These are phyloP conservation scores for Urophycis tenuis DNA, from an alignment of 2,797 vertebrate species.

Conservation along the genomic window DNA sequence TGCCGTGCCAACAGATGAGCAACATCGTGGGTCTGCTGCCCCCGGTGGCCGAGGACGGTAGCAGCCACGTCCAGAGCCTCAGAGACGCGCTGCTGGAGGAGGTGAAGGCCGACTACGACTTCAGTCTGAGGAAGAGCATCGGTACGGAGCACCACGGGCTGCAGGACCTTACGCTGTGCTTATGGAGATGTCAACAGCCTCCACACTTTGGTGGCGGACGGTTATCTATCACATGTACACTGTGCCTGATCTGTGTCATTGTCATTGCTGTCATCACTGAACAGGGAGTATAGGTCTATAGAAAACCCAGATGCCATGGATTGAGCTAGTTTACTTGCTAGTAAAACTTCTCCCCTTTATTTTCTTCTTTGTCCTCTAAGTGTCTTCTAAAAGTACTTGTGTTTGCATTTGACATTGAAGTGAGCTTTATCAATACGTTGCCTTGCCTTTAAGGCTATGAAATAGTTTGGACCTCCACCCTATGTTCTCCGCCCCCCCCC, in stretches of 20 bases:
- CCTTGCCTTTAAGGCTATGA: neutral
- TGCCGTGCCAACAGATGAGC: constrained; percentile 65
- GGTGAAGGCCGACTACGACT: constrained; percentile 69
- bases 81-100: constrained; percentile 66
- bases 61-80: constrained; percentile 47
- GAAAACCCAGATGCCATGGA: neutral
- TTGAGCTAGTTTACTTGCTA: neutral
- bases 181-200: too few relatives aligned
- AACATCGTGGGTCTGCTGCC: constrained; percentile 70
- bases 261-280: neutral
- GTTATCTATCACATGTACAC: neutral
- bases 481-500: neutral
- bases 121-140: constrained; percentile 77
- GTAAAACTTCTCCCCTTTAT: neutral
- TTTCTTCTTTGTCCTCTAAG: neutral
- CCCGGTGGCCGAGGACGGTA: constrained; percentile 36
- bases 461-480: neutral
- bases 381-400: neutral
- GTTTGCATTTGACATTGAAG: neutral
- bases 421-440: neutral
- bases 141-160: constrained; percentile 59
- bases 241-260: neutral
- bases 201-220: neutral
- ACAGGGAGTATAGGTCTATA: neutral
- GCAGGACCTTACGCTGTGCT: neutral